Base-by-base conservation (phyloP, 2,113 vertebrate species). In the Clarias batrachus region DNA sequence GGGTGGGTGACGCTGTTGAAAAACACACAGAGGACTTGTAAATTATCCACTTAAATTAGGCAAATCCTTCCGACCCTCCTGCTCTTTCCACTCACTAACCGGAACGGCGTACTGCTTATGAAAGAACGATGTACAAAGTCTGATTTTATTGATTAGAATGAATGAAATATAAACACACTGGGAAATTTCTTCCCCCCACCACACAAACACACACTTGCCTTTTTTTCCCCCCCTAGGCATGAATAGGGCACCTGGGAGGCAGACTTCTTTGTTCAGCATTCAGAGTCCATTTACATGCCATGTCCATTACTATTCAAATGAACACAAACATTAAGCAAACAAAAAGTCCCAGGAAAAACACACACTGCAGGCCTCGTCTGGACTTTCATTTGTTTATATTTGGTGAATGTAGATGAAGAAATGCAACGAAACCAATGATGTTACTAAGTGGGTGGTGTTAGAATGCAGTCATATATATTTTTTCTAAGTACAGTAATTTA, bases 301-400 rank as follows among this genome's bases (percentile, higher is more conserved):
- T 90, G 91, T 91, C 93, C 92, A 92, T 94, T 92, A 89, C 90
- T 92, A 95, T 94, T 95, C 95, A 96, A 96, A 96, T 94, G 88
- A 92, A 91, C 92, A 91, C 88, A 78, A 89, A 81, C 90, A 87
- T 87, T 37, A 93, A 92, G 93, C 89, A 89, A 92, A 95, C 91
- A 93, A 93, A 87, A 91, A 84, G 74, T 85, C 85, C 86, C 88
- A 68, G 76, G 73, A 65, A 52, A 83, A 89, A 85, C 89, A 82
- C 66, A 68, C 57, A 70, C 12, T 54, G 48, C 80, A 57, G 90
- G 83, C 82, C 79, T 82, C 77, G 86, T 90, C 90, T 87, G 84
- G 88, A 83, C 87, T 48, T 84, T 12, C 90, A 68, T 85, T 89
- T 87, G 88, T 85, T 80, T 85, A 87, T 54, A 73, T 87, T 77